Percentiles rank a stretch among this genome's conserved stretches.
phyloP scores from a whole-genome alignment of 1,140 invertebrate genomes.

The Ylistrum balloti region DNA sequence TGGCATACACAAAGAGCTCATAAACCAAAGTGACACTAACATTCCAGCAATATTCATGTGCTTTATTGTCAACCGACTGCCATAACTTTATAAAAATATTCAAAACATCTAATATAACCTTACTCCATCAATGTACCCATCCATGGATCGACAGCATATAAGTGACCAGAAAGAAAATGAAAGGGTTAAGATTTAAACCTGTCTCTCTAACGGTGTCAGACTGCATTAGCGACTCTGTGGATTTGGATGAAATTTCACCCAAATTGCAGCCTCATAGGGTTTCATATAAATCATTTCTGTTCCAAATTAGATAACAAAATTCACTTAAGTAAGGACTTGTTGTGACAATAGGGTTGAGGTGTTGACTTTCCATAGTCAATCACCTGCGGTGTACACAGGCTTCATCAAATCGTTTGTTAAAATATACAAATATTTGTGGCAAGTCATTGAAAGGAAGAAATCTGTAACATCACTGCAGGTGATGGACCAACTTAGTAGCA shows the following conservation, averaged over 20 bases:
- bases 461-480: constrained; percentile 5
- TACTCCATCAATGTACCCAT: constrained; percentile 33
- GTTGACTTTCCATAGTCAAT: background rate
- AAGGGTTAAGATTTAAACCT: constrained; percentile 6
- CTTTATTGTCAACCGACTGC: background rate
- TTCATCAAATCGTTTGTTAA: background rate
- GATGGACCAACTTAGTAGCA: background rate
- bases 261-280: constrained; percentile 1
- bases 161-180: constrained; percentile 5
- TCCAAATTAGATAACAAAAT: constrained; percentile 36
- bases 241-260: background rate
- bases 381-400: background rate
- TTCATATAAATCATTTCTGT: constrained; percentile 33
- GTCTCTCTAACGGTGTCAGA: constrained; percentile 21
- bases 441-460: constrained; percentile 1
- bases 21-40: constrained; percentile 30
- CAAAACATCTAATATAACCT: constrained; percentile 30
- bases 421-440: constrained; percentile 18
- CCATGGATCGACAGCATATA: background rate
- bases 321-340: background rate
- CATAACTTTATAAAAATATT: constrained; percentile 40
- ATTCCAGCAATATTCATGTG: constrained; percentile 38
- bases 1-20: constrained; percentile 10
- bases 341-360: background rate
- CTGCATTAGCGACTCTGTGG: background rate